Base-by-base conservation (phyloP, 1,140 invertebrate species). In the Dermatophagoides farinae region DNA sequence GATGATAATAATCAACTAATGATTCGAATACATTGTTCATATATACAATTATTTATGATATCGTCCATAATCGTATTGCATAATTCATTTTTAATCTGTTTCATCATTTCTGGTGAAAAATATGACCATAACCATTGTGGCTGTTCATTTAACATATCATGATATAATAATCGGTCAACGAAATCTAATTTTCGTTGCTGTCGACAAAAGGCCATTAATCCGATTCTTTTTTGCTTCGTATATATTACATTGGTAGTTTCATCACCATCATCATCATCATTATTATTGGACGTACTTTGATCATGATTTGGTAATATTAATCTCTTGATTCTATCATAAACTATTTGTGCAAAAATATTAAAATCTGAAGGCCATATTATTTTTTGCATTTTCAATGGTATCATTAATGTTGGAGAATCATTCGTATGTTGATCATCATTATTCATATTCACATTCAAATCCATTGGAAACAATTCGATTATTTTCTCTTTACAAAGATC, bases 121-220 rank as follows among this genome's bases (percentile, higher is more conserved):
- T 31, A 31, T n/a, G 8, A 4, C 31, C 31, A 31, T 31, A 4
- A 4, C 2, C 5, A 55, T 44, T 39, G 1, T 8, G 39, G 25
- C 23, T 55, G 6, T 2, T 55, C 53, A 11, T 55, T 12, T 2
- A 55, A 4, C 53, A 55, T 55, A 39, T 55, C 53, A 39, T 55
- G 5, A 31, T 38, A 55, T 20, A 55, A 25, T 23, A 55, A 8
- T 20, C 14, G 11, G 31, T 55, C 53, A 20, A 55, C 4, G 6
- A 55, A 39, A 25, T 55, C 25, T 23, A 55, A 22, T 55, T 55
- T 55, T 20, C 53, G 6, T 44, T 55, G 53, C 53, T 25, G 39
- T 38, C 53, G 53, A 55, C 53, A 55, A 25, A 39, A 55, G 38
- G 53, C 25, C 53, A 55, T 55, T 23, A 55, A 44, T 12, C 53